Conservation (phyloP, 2,888 invertebrate genomes). For the Plutella xylostella region DNA sequence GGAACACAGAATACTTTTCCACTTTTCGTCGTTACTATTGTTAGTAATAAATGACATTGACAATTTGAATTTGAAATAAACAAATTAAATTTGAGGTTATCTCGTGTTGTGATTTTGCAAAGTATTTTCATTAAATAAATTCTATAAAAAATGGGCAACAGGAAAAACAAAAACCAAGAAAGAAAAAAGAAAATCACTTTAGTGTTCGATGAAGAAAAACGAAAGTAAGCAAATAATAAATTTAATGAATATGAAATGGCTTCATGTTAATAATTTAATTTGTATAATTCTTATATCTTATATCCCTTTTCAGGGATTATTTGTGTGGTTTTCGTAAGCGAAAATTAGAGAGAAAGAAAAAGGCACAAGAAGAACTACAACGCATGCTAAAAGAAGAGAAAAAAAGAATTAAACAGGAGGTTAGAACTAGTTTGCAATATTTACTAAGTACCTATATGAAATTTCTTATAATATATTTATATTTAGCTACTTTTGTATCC, state of each 20-base stretch:
- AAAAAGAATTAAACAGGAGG: slow-evolving; percentile 80
- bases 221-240: slow-evolving; percentile 41
- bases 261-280: too few relatives aligned
- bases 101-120: neutral
- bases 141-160: slow-evolving; percentile 40
- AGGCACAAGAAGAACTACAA: slow-evolving; percentile 79
- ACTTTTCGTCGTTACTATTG: too few relatives aligned
- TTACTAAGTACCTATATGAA: too few relatives aligned
- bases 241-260: too few relatives aligned
- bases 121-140: neutral
- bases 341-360: slow-evolving; percentile 80
- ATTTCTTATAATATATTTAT: too few relatives aligned
- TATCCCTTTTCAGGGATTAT: slow-evolving; percentile 73
- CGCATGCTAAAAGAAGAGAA: slow-evolving; percentile 79
- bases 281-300: slow-evolving; percentile 3
- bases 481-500: too few relatives aligned
- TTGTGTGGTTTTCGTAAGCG: slow-evolving; percentile 85
- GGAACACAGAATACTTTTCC: neutral
- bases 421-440: too few relatives aligned
- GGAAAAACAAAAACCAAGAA: slow-evolving; percentile 39
- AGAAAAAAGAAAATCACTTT: slow-evolving; percentile 45
- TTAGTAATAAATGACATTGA: too few relatives aligned
- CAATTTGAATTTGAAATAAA: too few relatives aligned
- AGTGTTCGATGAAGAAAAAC: slow-evolving; percentile 55
- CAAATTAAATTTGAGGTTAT: slow-evolving; percentile 4